Evolutionary conservation across 2,113 vertebrate genomes (phyloP), one percentile per base, ranked within the genome.

Genomic region (Nerophis lumbriciformis): DNA sequence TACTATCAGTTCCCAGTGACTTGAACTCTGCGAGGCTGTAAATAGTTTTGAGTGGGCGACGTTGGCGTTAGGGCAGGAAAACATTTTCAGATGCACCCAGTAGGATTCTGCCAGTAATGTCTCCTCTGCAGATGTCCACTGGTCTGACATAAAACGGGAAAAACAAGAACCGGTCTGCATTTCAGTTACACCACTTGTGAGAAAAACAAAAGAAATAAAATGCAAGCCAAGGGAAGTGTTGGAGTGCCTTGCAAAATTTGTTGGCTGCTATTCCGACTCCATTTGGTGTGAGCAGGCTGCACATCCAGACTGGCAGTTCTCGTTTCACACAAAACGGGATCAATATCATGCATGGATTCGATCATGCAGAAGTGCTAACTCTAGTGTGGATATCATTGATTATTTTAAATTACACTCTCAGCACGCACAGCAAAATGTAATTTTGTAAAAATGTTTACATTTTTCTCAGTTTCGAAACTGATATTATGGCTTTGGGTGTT

Each of bases 371-470:
- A 51, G 13, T 61, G 37, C 11, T 16, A 48, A 19, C 62, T 13
- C 65, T 42, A 53, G 6, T 45, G 8, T 54, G 51, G 70, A 35
- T 12, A 48, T 53, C 10, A 49, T 11, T 2, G 35, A 28, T 28
- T 36, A 63, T 10, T 51, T 53, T 48, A 61, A 2, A 48, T 69
- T 49, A 45, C 21, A 38, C 39, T 28, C 42, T 28, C 19, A 53
- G 64, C 59, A 48, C 53, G 36, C 21, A 54, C 38, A 50, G 42
- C 42, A 4, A 11, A 45, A 45, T 5, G 11, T 44, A 10, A 44
- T 11, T 44, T 44, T 44, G 42, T 44, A 19, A 28, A 28, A 28
- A 3, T 28, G 28, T 28, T 28, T 2, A 28, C 1, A 28, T 28
- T 28, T 1, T 28, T 28, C 28, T 28, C 28, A 28, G 28, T 28